These are phyloP conservation scores for Podarcis siculus DNA, from an alignment of 2,797 vertebrate genomes.

Conservation along the genomic window DNA sequence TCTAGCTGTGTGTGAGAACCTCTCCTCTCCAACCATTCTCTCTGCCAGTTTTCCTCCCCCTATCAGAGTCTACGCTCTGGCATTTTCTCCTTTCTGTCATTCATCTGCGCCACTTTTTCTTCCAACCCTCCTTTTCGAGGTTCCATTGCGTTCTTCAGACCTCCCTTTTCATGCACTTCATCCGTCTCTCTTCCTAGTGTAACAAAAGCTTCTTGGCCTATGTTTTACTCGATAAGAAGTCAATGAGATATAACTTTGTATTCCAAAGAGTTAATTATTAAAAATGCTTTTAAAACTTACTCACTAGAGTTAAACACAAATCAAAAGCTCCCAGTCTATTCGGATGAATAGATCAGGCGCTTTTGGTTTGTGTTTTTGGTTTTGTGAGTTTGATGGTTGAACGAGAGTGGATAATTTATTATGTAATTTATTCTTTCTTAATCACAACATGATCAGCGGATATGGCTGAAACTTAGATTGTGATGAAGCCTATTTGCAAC, in stretches of 20 bases:
- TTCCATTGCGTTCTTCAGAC: not conserved
- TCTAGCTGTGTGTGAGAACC: not conserved
- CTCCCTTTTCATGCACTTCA: not conserved
- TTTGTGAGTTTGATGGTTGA: not conserved
- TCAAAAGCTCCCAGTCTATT: not conserved
- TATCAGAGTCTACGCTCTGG: not conserved
- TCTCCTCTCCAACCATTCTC: not conserved
- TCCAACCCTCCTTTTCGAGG: not conserved
- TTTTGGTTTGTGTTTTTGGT: not conserved
- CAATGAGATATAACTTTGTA: not conserved
- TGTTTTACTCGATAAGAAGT: not conserved
- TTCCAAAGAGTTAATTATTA: not conserved
- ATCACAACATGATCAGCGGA: slow-evolving; percentile 13
- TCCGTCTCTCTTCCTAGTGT: not conserved
- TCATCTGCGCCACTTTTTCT: not conserved
- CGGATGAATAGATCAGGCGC: not conserved
- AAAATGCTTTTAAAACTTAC: not conserved
- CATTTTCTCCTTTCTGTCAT: not conserved
- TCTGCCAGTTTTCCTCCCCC: not conserved
- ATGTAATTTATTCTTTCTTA: slow-evolving; percentile 24
- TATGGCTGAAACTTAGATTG: not conserved
- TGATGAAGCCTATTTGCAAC: slow-evolving; percentile 12
- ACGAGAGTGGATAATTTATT: slow-evolving; percentile 7
- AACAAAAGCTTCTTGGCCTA: not conserved
- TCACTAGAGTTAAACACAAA: not conserved